Evolutionary conservation across 2,888 invertebrate genomes (phyloP).

Genomic region (Tetramorium bicarinatum): DNA sequence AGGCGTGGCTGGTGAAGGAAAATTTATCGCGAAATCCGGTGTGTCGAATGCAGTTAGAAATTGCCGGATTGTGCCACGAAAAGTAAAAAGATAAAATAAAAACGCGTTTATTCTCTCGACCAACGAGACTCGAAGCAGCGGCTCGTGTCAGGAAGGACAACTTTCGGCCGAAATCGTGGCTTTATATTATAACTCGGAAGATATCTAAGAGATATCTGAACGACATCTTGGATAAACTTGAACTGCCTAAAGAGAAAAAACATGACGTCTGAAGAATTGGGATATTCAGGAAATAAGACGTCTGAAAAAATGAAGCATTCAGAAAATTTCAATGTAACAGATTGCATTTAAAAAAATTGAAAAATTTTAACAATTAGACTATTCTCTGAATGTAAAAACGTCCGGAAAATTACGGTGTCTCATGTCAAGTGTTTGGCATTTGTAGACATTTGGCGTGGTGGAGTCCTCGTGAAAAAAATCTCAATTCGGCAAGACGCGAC

Average conservation of each 20-base stretch:
- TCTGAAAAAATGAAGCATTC: background rate
- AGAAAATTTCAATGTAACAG: background rate
- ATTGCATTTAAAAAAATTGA: background rate
- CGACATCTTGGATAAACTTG: background rate
- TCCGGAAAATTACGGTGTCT: background rate
- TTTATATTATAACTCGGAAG: background rate
- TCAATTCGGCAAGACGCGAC: constrained; percentile 7
- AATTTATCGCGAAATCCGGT: constrained; percentile 5
- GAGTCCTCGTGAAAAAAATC: background rate
- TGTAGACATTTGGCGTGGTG: background rate
- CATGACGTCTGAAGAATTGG: background rate
- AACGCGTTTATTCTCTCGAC: constrained; percentile 50
- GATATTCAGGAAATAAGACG: background rate
- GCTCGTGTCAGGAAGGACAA: constrained; percentile 35
- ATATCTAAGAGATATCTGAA: background rate
- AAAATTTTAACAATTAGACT: background rate
- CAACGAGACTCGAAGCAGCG: constrained; percentile 47
- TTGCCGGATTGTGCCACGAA: constrained; percentile 46
- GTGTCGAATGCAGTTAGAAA: constrained; percentile 26
- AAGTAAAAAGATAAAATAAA: constrained; percentile 11
- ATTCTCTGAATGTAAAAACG: background rate
- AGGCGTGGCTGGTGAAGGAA: background rate
- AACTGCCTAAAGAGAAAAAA: background rate
- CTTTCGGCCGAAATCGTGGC: background rate
- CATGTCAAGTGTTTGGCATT: background rate